Evolutionary conservation across 2,797 vertebrate species (phyloP), one percentile per base, ranked within the genome.

Genomic region (Emys orbicularis): DNA sequence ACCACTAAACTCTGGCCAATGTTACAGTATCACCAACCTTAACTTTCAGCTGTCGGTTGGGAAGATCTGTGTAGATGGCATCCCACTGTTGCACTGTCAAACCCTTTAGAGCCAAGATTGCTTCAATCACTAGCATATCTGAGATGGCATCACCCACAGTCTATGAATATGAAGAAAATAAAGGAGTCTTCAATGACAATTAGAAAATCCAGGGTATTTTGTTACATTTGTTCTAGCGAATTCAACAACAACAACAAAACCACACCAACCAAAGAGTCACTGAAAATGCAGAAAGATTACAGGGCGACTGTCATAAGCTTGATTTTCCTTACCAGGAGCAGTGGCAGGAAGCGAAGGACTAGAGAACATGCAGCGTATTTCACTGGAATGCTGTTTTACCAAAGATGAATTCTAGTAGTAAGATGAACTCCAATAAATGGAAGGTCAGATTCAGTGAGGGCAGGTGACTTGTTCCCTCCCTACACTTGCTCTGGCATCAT

Each of bases 41-140:
- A 57, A 99, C 99, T 99, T 99, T 99, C 84, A 99, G 98, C 96
- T 99, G 99, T 74, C 99, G 98, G 93, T 99, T 99, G 6, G 99
- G 99, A 81, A 99, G 98, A 92, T 99, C 99, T 0, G 93, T 97
- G 92, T 99, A 99, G 94, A 99, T 97, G 5, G 98, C 94, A 1
- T 99, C 99, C 99, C 99, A 99, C 96, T 99, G 99, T 44, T 99
- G 98, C 16, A 99, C 89, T 0, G 98, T 99, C 95, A 99, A 97
- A 37, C 98, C 98, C 94, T 98, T 99, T 81, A 99, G 95, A 84
- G 98, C 98, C 91, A 99, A 97, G 96, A 99, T 98, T 0, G 99
- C 99, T 98, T 99, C 99, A 47, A 99, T 99, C n/a, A 99, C 95
- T 96, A 99, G 96, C 99, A 99, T 99, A 98, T 99, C 99, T 5